Evolutionary conservation across 1,140 invertebrate species (phyloP).

Genomic region (Artemia franciscana): DNA sequence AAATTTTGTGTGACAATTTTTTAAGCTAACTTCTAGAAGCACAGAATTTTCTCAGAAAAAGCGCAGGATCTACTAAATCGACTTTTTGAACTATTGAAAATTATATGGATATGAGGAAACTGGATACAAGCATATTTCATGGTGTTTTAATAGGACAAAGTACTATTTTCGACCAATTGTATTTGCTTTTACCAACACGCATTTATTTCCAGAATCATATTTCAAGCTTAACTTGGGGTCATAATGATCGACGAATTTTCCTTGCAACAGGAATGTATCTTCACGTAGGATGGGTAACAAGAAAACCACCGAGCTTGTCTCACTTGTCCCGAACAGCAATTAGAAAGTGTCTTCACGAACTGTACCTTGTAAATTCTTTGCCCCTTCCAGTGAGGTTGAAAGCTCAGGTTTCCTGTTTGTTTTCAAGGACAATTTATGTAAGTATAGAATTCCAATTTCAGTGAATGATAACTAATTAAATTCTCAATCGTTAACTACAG

Average conservation of each 20-base stretch:
- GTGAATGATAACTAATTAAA: background rate
- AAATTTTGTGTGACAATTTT: too few relatives aligned
- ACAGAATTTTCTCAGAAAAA: too few relatives aligned
- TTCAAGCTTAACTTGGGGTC: constrained; percentile 86
- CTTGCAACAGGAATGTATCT: constrained; percentile 57
- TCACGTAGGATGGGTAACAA: constrained; percentile 69
- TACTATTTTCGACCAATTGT: too few relatives aligned
- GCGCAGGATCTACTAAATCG: too few relatives aligned
- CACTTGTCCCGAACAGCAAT: constrained; percentile 51
- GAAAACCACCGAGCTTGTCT: constrained; percentile 67
- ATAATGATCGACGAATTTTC: constrained; percentile 82
- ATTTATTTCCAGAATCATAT: constrained; percentile 37
- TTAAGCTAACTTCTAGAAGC: too few relatives aligned
- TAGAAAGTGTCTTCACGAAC: constrained; percentile 30
- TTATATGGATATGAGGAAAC: too few relatives aligned
- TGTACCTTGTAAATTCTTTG: constrained; percentile 32
- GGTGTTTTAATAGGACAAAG: too few relatives aligned
- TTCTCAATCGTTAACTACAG: too few relatives aligned
- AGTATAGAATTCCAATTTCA: constrained; percentile 14
- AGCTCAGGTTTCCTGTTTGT: constrained; percentile 59
- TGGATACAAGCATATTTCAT: too few relatives aligned
- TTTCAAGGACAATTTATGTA: constrained; percentile 84
- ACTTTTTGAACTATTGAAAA: too few relatives aligned
- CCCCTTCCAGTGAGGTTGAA: constrained; percentile 64
- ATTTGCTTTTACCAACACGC: background rate